These are phyloP conservation scores for Istiophorus platypterus DNA, from an alignment of 2,113 vertebrate genomes.

Conservation along the genomic window DNA sequence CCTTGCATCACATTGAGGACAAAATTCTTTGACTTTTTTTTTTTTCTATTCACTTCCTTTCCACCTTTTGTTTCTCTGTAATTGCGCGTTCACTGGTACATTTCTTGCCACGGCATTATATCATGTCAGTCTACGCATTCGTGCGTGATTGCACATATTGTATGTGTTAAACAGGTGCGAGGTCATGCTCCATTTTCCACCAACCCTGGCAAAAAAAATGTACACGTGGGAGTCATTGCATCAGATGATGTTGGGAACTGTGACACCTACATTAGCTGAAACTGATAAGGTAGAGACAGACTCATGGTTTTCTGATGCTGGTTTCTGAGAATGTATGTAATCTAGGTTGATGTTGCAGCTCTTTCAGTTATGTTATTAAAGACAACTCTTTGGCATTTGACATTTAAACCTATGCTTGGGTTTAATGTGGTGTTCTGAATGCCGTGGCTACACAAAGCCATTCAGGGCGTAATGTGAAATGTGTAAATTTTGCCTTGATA, in stretches of 20 bases:
- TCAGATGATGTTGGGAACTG: slow-evolving; percentile 28
- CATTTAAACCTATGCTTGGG: neutral
- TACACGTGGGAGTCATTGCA: neutral
- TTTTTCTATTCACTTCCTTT: slow-evolving; percentile 9
- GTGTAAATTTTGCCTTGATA: too few relatives aligned
- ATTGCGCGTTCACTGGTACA: neutral
- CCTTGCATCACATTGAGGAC: neutral
- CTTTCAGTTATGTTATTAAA: neutral
- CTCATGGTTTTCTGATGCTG: neutral
- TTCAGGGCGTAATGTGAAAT: too few relatives aligned
- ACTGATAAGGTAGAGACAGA: slow-evolving; percentile 7
- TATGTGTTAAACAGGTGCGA: slow-evolving; percentile 38
- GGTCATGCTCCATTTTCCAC: slow-evolving; percentile 53
- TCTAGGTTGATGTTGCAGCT: neutral
- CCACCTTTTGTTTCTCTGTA: neutral
- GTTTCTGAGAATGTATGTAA: slow-evolving; percentile 31
- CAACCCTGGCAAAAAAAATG: neutral
- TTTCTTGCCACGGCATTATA: slow-evolving; percentile 36
- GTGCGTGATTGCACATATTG: neutral
- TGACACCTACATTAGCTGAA: neutral
- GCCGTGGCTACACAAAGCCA: neutral
- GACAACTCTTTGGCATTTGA: neutral
- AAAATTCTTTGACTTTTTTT: neutral
- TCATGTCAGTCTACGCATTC: neutral
- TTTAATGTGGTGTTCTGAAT: neutral